Percentiles rank a stretch among this genome's conserved stretches.
Evolutionary conservation across 2,113 vertebrate genomes (phyloP).

Genomic region (Odocoileus hemionus): DNA sequence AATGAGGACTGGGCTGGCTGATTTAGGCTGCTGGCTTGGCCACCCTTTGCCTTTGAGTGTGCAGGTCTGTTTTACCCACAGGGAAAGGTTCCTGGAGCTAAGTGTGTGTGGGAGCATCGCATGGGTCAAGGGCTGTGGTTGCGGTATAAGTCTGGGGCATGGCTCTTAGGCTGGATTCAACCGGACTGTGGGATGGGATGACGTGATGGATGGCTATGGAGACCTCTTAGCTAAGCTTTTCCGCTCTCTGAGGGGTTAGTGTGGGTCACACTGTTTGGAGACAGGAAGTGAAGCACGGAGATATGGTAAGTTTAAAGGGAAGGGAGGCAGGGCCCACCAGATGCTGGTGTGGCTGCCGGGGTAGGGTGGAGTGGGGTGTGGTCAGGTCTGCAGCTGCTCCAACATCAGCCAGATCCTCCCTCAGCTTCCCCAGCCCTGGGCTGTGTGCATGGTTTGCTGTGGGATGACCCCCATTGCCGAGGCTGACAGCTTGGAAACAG

Average conservation of each 20-base stretch:
- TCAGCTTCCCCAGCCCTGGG: not conserved
- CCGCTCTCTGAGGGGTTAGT: not conserved
- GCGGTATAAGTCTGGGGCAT: not conserved
- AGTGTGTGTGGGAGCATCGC: fast-evolving
- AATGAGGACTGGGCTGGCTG: not conserved
- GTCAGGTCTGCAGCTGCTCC: not conserved
- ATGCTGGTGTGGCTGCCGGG: fast-evolving
- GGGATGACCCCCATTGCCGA: fast-evolving
- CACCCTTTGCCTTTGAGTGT: not conserved
- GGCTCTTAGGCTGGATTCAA: not conserved
- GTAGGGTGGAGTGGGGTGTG: not conserved
- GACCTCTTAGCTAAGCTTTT: not conserved
- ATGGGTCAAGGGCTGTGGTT: too few species aligned
- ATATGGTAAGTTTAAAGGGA: not conserved
- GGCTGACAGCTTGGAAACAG: not conserved
- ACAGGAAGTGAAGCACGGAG: not conserved
- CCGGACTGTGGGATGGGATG: not conserved
- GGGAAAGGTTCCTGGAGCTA: not conserved
- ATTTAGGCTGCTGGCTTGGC: not conserved
- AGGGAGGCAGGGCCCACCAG: not conserved
- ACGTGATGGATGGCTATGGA: fast-evolving
- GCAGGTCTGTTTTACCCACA: not conserved
- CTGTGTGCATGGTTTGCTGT: not conserved
- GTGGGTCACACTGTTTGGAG: not conserved
- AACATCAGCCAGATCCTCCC: too few species aligned